Percentiles rank a stretch among this genome's conserved stretches.
Conservation (phyloP, 2,113 vertebrate genomes). For the Nothobranchius furzeri region DNA sequence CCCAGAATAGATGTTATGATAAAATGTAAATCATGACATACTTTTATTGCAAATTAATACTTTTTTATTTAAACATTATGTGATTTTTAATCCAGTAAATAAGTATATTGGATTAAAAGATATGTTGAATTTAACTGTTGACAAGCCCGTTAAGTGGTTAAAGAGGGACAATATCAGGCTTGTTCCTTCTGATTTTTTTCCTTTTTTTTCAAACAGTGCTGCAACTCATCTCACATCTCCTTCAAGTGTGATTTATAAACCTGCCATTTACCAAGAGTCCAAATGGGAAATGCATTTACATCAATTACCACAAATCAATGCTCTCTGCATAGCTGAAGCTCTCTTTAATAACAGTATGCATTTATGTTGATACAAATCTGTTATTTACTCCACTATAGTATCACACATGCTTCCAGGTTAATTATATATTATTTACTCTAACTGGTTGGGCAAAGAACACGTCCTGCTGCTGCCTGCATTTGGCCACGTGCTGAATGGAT, state of each 20-base stretch:
- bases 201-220: background rate
- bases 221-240: background rate
- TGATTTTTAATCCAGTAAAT: no score
- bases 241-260: background rate
- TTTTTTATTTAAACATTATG: no score
- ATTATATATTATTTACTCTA: no score
- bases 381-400: background rate
- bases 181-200: background rate
- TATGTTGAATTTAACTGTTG: no score
- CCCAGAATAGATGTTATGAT: no score
- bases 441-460: background rate
- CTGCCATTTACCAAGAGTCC: background rate
- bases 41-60: no score
- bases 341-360: no score
- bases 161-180: background rate
- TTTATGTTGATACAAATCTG: background rate
- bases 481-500: constrained; percentile 31
- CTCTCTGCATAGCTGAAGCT: background rate
- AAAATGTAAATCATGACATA: no score
- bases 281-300: background rate
- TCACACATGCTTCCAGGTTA: background rate
- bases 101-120: no score
- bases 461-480: background rate
- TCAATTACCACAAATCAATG: background rate
- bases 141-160: no score